Base-by-base conservation (phyloP, 2,888 invertebrate species). In the Ormyrus pomaceus region DNA sequence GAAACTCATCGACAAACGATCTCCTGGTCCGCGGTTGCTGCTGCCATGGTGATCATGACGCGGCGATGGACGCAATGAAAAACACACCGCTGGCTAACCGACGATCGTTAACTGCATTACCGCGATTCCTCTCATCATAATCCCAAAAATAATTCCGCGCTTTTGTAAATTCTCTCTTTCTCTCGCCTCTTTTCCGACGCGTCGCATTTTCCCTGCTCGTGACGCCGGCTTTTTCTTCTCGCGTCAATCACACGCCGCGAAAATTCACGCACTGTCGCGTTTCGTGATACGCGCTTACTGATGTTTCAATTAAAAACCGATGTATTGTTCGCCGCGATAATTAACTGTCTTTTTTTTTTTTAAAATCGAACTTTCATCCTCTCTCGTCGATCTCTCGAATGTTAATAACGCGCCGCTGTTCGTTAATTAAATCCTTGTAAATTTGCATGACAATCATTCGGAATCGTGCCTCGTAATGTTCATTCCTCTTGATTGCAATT, bases 191-290 rank as follows among this genome's bases (percentile, higher is more conserved):
- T 56, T n/a, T 10, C 6, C n/a, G 6, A 11, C 6, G n/a, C 58
- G 10, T n/a, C 13, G 58, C n/a, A n/a, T 58, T 58, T n/a, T 10
- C 19, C 34, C 34, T 4, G 61, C 10, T 5, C 6, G 6, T n/a
- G 8, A 19, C 34, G 10, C 34, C 9, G 66, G 8, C 34, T 50
- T 10, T 61, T 46, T 53, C 5, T 64, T 46, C 48, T 13, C 13
- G 9, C 61, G 46, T 73, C 13, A 65, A 64, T 73, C 64, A 72
- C 34, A 34, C 50, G 19, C 34, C 53, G 19, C 51, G n/a, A 45
- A 56, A 56, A 56, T 69, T 69, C 56, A 69, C 56, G 56, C 69
- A 11, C 56, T 69, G 69, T 58, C 69, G 45, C 69, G 6, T 4
- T 4, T 34, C 3, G 0, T 4, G 34, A 34, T 34, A 4, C 34